A percentile compares a stretch with the other conserved stretches of the same genome.
Evolutionary conservation across 2,113 vertebrate genomes (phyloP).

Genomic region (Reinhardtius hippoglossoides): DNA sequence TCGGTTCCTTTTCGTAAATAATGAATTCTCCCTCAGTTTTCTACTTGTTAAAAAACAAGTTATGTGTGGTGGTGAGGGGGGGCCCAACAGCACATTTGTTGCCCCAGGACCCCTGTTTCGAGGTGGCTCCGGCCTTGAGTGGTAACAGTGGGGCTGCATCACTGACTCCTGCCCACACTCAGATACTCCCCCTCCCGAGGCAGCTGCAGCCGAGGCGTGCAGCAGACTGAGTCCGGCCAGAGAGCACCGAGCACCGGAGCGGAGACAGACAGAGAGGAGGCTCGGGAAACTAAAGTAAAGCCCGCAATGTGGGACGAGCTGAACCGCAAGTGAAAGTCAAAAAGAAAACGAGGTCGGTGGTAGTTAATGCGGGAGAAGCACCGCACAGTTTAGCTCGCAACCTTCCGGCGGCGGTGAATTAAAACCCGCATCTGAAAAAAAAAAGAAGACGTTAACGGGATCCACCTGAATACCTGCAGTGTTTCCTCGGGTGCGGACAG

Average conservation of each 20-base stretch:
- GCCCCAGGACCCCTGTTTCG: not conserved
- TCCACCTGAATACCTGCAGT: not conserved
- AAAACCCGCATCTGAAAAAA: not conserved
- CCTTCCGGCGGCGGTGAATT: slow-evolving; percentile 37
- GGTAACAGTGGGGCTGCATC: slow-evolving; percentile 44
- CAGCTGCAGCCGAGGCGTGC: slow-evolving; percentile 30
- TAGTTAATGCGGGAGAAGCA: slow-evolving; percentile 16
- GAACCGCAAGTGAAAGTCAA: slow-evolving; percentile 10
- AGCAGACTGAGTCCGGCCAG: slow-evolving; percentile 10
- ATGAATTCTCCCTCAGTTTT: no score
- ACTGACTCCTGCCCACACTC: slow-evolving; percentile 39
- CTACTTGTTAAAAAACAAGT: not conserved
- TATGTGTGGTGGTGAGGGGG: not conserved
- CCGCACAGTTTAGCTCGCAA: slow-evolving; percentile 18
- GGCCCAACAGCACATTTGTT: not conserved
- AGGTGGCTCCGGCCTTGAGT: slow-evolving; percentile 4
- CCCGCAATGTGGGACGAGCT: slow-evolving; percentile 60
- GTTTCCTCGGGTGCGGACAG: not conserved
- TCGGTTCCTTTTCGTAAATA: not conserved
- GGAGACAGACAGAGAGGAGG: not conserved
- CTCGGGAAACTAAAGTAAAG: slow-evolving; percentile 11
- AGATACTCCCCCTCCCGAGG: slow-evolving; percentile 52
- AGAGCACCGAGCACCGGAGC: slow-evolving; percentile 13
- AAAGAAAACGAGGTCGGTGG: slow-evolving; percentile 1
- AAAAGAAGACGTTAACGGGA: not conserved